phyloP scores from a whole-genome alignment of 2,797 vertebrate genomes.

The Brotogeris chrysoptera region DNA sequence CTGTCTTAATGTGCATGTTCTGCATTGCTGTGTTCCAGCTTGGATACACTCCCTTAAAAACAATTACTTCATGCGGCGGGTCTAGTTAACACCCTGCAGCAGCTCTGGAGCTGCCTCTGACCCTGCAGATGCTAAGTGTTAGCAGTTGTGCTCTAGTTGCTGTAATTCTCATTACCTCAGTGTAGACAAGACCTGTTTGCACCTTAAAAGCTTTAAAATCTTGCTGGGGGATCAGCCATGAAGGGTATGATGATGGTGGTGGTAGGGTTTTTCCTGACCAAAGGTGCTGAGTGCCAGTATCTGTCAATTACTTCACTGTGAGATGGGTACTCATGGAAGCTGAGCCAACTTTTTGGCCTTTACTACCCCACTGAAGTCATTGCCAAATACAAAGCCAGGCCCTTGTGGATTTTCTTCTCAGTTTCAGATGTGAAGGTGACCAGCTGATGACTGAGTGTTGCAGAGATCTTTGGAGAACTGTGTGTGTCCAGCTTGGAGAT shows the following conservation, averaged over 20 bases:
- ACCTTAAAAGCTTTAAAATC: slow-evolving; percentile 17
- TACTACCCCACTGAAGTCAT: background rate
- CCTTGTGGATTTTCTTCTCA: slow-evolving; percentile 12
- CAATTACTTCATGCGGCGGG: slow-evolving; percentile 26
- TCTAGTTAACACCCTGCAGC: background rate
- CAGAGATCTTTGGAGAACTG: slow-evolving; percentile 34
- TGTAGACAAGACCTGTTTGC: slow-evolving; percentile 36
- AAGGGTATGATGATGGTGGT: background rate
- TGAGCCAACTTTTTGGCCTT: slow-evolving; percentile 19
- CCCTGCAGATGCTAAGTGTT: slow-evolving; percentile 16
- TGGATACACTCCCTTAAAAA: slow-evolving; percentile 60
- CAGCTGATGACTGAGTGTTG: slow-evolving; percentile 36
- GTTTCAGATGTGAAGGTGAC: slow-evolving; percentile 45
- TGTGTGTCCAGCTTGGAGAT: background rate
- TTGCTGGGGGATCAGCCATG: background rate
- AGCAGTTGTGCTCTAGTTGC: slow-evolving; percentile 10
- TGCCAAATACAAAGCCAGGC: background rate
- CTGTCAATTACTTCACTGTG: background rate
- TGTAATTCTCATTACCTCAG: slow-evolving; percentile 34
- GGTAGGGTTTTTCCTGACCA: background rate
- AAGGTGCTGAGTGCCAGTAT: background rate
- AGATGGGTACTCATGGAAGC: background rate
- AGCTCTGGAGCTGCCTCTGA: slow-evolving; percentile 6
- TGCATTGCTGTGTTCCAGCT: slow-evolving; percentile 19
- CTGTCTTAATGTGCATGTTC: slow-evolving; percentile 30